phyloP scores from a whole-genome alignment of 1,140 invertebrate species.

The Anastatus disparis region DNA sequence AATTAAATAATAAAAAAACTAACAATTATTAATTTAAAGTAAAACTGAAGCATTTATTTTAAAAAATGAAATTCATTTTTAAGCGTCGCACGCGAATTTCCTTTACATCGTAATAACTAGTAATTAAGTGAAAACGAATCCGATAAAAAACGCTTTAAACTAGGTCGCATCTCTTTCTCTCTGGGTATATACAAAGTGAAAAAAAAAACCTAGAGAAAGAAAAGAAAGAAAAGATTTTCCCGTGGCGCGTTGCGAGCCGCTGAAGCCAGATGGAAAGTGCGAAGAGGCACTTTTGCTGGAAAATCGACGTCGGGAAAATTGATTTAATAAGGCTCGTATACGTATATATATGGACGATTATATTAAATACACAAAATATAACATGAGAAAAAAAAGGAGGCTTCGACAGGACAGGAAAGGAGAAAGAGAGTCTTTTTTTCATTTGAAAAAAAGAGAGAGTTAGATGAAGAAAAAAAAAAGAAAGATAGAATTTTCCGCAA shows the following conservation, averaged over 20 bases:
- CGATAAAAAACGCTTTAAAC: constrained; percentile 44
- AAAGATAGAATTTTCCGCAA: constrained; percentile 53
- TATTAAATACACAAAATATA: constrained; percentile 48
- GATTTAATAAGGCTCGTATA: constrained; percentile 2
- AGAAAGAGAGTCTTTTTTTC: too few relatives aligned
- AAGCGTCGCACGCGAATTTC: background rate
- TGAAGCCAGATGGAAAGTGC: constrained; percentile 2
- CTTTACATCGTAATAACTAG: background rate
- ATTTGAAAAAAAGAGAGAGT: too few relatives aligned
- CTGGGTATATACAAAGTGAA: too few relatives aligned
- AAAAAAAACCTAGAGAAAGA: too few relatives aligned
- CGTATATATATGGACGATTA: constrained; percentile 46
- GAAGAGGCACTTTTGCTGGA: constrained; percentile 16
- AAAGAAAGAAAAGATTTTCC: background rate
- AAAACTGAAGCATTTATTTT: too few relatives aligned
- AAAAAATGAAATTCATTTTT: too few relatives aligned
- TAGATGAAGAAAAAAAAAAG: background rate
- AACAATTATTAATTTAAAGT: too few relatives aligned
- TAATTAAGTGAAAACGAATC: constrained; percentile 16
- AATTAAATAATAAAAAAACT: too few relatives aligned
- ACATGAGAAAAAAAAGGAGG: too few relatives aligned
- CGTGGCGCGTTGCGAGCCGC: background rate
- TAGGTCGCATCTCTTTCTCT: constrained; percentile 18
- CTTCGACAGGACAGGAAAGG: too few relatives aligned
- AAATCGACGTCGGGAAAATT: constrained; percentile 14